A percentile compares a stretch with the other conserved stretches of the same genome.
These are phyloP conservation scores for Rhinella marina DNA, from an alignment of 2,797 vertebrate species.

Conservation along the genomic window DNA sequence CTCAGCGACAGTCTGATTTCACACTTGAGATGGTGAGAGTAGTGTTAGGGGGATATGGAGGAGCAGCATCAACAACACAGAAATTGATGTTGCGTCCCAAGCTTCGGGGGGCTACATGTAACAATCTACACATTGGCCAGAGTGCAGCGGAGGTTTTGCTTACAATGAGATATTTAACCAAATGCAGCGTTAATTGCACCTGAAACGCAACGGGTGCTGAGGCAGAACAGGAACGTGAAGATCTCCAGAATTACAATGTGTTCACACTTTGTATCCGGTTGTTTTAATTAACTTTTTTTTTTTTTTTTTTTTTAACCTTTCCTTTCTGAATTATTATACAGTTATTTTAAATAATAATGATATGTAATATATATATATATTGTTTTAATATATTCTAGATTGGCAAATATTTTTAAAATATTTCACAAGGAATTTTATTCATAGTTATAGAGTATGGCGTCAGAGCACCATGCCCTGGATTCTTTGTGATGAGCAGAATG, in stretches of 20 bases:
- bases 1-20: neutral
- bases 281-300: neutral
- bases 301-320: neutral
- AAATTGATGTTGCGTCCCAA: neutral
- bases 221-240: neutral
- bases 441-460: too few relatives aligned
- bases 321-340: neutral
- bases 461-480: too few relatives aligned
- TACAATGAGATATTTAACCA: neutral
- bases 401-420: too few relatives aligned
- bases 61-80: neutral
- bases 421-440: too few relatives aligned
- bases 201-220: neutral
- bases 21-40: neutral
- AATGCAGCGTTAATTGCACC: conserved; percentile 18
- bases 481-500: too few relatives aligned
- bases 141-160: neutral
- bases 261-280: neutral
- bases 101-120: neutral
- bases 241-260: neutral
- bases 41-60: conserved; percentile 28
- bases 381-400: too few relatives aligned
- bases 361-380: too few relatives aligned
- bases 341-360: neutral
- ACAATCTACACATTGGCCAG: neutral